These are phyloP conservation scores for Drosophila monieri DNA, from an alignment of 2,888 invertebrate genomes.

Conservation along the genomic window DNA sequence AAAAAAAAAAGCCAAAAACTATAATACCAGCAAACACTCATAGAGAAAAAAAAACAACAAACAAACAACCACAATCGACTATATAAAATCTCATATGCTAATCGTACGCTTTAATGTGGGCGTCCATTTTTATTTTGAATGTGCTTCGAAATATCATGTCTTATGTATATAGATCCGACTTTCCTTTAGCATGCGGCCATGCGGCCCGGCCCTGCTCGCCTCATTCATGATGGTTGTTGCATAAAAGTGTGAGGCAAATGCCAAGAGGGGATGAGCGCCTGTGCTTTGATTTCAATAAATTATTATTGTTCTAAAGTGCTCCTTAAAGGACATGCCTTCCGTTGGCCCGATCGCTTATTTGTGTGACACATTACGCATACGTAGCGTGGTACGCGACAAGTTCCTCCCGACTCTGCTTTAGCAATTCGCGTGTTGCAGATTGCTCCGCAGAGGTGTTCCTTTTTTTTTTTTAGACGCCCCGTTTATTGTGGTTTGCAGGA, in stretches of 20 bases:
- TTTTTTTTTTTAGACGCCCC: background rate
- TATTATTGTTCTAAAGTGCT: background rate
- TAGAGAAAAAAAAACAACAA: slow-evolving; percentile 20
- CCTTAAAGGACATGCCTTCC: slow-evolving; percentile 6
- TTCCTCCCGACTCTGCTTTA: slow-evolving; percentile 39
- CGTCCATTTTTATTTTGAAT: slow-evolving; percentile 31
- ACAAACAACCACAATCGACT: slow-evolving; percentile 35
- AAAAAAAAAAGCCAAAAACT: slow-evolving; percentile 18
- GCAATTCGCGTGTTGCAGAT: slow-evolving; percentile 49
- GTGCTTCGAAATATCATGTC: slow-evolving; percentile 20
- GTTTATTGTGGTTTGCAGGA: slow-evolving; percentile 7
- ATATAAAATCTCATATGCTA: slow-evolving; percentile 47
- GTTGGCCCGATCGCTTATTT: slow-evolving; percentile 28
- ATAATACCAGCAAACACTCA: slow-evolving; percentile 27
- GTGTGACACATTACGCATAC: slow-evolving; percentile 54
- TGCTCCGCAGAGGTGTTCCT: slow-evolving; percentile 28
- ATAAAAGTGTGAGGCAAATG: slow-evolving; percentile 9
- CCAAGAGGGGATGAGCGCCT: background rate
- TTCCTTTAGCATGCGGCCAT: slow-evolving; percentile 25
- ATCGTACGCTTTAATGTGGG: slow-evolving; percentile 49
- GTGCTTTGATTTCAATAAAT: background rate
- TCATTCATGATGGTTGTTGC: slow-evolving; percentile 31
- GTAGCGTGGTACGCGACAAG: slow-evolving; percentile 45
- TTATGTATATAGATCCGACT: slow-evolving; percentile 11
- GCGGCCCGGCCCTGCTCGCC: slow-evolving; percentile 12